Conservation (phyloP, 2,797 vertebrate species). For the Sandelia bainsii region DNA sequence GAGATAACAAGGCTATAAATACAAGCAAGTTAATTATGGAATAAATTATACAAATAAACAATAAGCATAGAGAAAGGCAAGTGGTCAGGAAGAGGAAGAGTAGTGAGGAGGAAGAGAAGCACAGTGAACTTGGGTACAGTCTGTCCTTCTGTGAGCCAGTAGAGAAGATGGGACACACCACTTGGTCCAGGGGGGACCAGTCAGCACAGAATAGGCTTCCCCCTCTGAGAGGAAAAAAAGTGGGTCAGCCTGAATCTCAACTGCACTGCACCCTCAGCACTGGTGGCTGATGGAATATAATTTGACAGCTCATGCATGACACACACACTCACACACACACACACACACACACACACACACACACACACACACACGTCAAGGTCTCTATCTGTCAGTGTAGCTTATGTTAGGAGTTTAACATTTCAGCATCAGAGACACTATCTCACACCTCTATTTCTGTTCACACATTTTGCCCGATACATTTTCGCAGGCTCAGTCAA, state of each 20-base stretch:
- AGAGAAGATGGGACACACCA: constrained; percentile 47
- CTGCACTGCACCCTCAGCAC: constrained; percentile 50
- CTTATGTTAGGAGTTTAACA: constrained; percentile 50
- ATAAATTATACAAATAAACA: constrained; percentile 1
- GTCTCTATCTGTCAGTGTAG: constrained; percentile 50
- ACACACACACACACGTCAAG: too few relatives aligned
- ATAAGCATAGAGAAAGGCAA: not conserved
- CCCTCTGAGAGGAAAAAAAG: constrained; percentile 21
- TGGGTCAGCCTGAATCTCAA: constrained; percentile 49
- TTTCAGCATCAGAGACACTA: constrained; percentile 63
- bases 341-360: too few relatives aligned
- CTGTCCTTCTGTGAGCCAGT: constrained; percentile 45
- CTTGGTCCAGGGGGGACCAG: constrained; percentile 18
- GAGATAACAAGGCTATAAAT: not conserved
- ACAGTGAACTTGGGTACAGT: constrained; percentile 41
- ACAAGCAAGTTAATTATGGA: not conserved
- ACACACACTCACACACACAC: too few relatives aligned
- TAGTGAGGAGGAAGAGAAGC: not conserved
- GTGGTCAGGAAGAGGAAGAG: not conserved
- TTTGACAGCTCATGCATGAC: constrained; percentile 39
- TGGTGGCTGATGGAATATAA: constrained; percentile 44
- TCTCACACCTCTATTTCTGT: constrained; percentile 64
- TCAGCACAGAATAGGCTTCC: constrained; percentile 30
- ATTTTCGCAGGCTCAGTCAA: constrained; percentile 38
- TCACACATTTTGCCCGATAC: constrained; percentile 41